Conservation (phyloP, 2,113 vertebrate genomes). For the Enhydra lutris region DNA sequence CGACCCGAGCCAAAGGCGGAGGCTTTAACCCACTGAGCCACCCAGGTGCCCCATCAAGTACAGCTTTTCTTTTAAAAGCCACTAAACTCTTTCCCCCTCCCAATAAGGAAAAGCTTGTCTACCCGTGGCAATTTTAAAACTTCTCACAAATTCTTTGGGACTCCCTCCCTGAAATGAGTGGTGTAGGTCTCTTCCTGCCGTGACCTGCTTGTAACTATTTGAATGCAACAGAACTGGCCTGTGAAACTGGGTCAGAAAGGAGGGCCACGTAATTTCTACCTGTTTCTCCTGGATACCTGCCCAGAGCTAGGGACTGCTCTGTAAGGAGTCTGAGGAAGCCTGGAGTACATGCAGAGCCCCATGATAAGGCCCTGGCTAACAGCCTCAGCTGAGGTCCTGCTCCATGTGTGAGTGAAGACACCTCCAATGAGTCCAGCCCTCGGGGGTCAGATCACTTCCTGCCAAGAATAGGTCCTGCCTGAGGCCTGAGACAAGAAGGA, state of each 20-base stretch:
- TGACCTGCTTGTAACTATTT: not conserved
- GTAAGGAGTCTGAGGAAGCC: not conserved
- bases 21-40: no score
- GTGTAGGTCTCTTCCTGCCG: not conserved
- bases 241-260: not conserved
- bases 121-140: not conserved
- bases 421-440: not conserved
- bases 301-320: not conserved
- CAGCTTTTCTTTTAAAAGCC: not conserved
- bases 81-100: not conserved
- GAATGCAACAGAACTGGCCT: not conserved
- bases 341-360: not conserved
- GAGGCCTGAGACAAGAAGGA: not conserved
- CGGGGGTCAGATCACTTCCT: not conserved
- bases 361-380: rapidly evolving
- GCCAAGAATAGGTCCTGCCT: not conserved
- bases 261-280: not conserved
- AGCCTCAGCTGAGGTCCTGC: not conserved
- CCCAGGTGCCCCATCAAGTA: not conserved
- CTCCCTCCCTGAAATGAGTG: not conserved
- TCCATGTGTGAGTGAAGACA: not conserved
- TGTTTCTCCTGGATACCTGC: not conserved
- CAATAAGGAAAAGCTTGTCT: not conserved
- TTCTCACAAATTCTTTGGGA: not conserved
- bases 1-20: no score